Percentiles rank a stretch among this genome's conserved stretches.
Conservation (phyloP, 1,140 invertebrate genomes). For the Episyrphus balteatus region DNA sequence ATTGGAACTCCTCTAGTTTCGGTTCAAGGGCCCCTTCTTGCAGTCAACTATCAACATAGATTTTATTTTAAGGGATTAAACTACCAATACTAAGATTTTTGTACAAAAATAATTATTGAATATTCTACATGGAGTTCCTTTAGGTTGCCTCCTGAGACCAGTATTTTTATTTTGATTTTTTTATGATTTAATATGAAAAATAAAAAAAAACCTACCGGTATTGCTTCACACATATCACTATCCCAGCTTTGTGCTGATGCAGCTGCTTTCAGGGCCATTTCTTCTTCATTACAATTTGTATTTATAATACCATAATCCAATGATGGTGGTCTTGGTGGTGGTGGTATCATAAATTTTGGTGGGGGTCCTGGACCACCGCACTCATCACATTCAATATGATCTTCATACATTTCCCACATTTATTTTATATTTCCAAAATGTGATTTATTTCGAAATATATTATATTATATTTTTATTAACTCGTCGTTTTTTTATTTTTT, state of each 20-base stretch:
- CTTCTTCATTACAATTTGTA: slow-evolving; percentile 28
- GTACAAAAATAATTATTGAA: too few species aligned
- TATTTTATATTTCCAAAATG: slow-evolving; percentile 5
- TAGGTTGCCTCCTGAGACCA: too few species aligned
- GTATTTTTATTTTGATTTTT: too few species aligned
- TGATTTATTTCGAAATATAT: too few species aligned
- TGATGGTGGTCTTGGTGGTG: slow-evolving; percentile 44
- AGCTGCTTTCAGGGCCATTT: slow-evolving; percentile 15
- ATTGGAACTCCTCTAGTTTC: too few species aligned
- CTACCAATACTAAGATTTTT: too few species aligned
- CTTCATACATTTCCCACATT: slow-evolving; percentile 31
- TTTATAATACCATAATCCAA: slow-evolving; percentile 29
- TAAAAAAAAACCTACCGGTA: slow-evolving; percentile 46
- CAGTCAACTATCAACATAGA: too few species aligned
- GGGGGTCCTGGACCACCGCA: slow-evolving; percentile 48
- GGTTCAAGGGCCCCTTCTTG: too few species aligned
- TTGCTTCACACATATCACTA: slow-evolving; percentile 34
- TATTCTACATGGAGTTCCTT: too few species aligned
- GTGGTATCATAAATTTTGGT: slow-evolving; percentile 46
- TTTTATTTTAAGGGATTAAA: too few species aligned
- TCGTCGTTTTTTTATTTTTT: neutral
- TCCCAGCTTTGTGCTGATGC: slow-evolving; percentile 26
- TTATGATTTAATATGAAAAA: too few species aligned
- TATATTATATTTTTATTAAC: too few species aligned
- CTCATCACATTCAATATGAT: slow-evolving; percentile 36